Base-by-base conservation (phyloP, 2,797 vertebrate genomes). In the Nannoperca obscura region DNA sequence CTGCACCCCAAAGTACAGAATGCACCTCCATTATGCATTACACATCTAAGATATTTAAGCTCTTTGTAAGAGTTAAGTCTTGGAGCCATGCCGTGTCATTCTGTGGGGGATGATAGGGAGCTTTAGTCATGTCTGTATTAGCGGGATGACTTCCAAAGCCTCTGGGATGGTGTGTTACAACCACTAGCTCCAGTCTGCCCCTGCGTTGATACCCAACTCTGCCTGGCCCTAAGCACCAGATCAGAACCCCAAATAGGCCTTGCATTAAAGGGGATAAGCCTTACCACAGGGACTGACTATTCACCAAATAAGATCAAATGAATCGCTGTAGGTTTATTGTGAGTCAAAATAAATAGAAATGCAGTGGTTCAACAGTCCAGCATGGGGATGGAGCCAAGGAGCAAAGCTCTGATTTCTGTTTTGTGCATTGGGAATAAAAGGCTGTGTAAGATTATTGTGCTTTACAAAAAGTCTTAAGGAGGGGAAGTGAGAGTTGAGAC, bases 11-110 rank as follows among this genome's bases (percentile, higher is more conserved):
- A 91, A 94, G 88, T 90, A 92, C 86, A 92, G 87, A 93, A 91
- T 83, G 89, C 84, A 91, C 90, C 90, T 95, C 92, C 82, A 95
- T 94, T 94, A 95, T 95, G 90, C 89, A 94, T 95, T 91, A 94
- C 94, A 92, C 93, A 93, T 95, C 89, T 95, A 94, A 94, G 93
- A 95, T 95, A 95, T 95, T 94, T 93, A 95, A 95, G 94, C 90
- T 88, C 91, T 94, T 95, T 95, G 94, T 95, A 92, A 85, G 91
- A 92, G 91, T 93, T 93, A 94, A 93, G 91, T 91, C 91, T 91
- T 83, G 92, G 92, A 93, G 90, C 89, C 81, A 80, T 92, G 93
- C 88, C 72, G 90, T 95, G 93, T 93, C 94, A 93, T 94, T 94
- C 93, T 94, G 91, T 89, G 88, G 83, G 88, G 89, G 91, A 92